phyloP scores from a whole-genome alignment of 2,113 vertebrate genomes.

The Asarcornis scutulata region DNA sequence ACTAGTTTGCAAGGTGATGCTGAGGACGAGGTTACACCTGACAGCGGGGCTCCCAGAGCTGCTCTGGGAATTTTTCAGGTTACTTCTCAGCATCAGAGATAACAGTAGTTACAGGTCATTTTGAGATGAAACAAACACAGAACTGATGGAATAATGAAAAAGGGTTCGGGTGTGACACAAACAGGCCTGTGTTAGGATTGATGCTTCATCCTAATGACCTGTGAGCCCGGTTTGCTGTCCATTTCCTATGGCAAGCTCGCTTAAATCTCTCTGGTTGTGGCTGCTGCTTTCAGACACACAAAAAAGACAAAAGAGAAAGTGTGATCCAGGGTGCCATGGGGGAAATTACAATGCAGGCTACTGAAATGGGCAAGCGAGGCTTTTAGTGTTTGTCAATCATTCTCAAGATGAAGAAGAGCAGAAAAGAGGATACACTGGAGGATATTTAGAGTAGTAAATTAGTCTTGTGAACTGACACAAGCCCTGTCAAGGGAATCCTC shows the following conservation, averaged over 20 bases:
- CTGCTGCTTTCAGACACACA: neutral
- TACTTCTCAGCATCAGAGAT: neutral
- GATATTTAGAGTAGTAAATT: conserved; percentile 6
- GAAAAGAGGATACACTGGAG: neutral
- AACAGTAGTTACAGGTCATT: neutral
- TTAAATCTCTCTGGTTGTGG: neutral
- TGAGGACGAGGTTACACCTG: neutral
- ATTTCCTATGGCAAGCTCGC: neutral
- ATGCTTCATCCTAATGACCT: neutral
- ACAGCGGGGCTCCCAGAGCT: neutral
- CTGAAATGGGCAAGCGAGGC: neutral
- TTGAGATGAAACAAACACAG: neutral
- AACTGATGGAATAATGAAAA: neutral
- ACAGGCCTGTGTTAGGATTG: neutral
- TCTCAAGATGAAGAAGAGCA: neutral
- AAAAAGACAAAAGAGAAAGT: neutral
- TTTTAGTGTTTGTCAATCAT: neutral
- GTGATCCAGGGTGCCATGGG: neutral
- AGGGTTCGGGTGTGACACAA: neutral
- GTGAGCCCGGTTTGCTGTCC: neutral
- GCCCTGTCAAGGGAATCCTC: conserved; percentile 1
- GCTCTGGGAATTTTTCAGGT: neutral
- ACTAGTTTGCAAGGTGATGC: neutral
- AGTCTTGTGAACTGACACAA: neutral
- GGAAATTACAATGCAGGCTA: neutral